Conservation (phyloP, 2,797 vertebrate genomes). For the Bryconaethiops microstoma region DNA sequence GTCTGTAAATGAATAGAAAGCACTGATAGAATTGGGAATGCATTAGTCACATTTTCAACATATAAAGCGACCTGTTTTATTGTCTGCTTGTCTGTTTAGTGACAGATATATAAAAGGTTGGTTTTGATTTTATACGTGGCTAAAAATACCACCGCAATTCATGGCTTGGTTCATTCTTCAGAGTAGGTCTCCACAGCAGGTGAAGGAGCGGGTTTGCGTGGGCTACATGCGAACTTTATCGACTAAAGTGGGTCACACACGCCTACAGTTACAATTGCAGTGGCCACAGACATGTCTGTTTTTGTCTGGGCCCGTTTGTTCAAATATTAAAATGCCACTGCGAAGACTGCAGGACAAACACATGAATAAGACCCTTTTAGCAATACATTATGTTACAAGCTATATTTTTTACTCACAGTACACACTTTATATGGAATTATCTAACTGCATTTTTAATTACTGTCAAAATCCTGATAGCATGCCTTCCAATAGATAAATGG, state of each 20-base stretch:
- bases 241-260: slow-evolving; percentile 13
- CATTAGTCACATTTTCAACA: neutral
- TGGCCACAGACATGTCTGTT: neutral
- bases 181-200: neutral
- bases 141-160: slow-evolving; percentile 8
- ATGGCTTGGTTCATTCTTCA: neutral
- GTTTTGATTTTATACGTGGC: neutral
- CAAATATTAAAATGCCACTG: neutral
- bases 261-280: neutral
- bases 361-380: neutral
- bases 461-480: too few relatives aligned
- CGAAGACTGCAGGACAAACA: neutral
- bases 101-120: neutral
- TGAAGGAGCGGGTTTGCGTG: slow-evolving; percentile 10
- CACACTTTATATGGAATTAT: too few relatives aligned
- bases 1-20: neutral
- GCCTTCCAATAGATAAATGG: too few relatives aligned
- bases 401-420: too few relatives aligned
- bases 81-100: neutral
- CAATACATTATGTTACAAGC: neutral
- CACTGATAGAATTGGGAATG: neutral
- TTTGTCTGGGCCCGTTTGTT: neutral
- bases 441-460: too few relatives aligned
- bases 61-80: neutral
- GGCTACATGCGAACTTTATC: slow-evolving; percentile 1